Evolutionary conservation across 2,113 vertebrate genomes (phyloP).

Genomic region (Pterocles gutturalis): DNA sequence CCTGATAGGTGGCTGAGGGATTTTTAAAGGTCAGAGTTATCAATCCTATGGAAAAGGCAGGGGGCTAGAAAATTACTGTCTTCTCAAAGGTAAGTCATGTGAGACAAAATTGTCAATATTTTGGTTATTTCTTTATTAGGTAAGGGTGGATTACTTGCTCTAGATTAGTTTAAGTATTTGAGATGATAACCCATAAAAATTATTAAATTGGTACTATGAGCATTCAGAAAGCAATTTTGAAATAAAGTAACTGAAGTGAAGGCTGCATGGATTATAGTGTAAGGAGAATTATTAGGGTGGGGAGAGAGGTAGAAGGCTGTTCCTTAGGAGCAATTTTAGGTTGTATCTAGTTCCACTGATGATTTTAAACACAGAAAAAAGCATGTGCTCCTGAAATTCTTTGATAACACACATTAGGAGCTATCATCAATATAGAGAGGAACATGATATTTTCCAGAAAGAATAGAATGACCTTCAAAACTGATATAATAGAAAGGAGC

Average conservation of each 20-base stretch:
- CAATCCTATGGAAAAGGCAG: fast-evolving
- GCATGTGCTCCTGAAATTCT: not conserved
- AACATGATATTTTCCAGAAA: not conserved
- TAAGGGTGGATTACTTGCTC: not conserved
- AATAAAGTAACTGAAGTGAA: not conserved
- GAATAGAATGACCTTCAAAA: not conserved
- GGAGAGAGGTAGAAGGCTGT: not conserved
- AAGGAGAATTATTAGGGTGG: not conserved
- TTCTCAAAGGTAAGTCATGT: not conserved
- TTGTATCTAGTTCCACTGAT: not conserved
- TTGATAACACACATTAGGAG: not conserved
- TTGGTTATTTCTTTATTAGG: not conserved
- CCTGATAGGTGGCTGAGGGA: not conserved
- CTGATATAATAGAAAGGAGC: not conserved
- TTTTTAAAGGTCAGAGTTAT: not conserved
- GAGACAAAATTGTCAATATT: not conserved
- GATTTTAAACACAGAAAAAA: not conserved
- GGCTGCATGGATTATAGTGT: not conserved
- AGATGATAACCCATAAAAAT: not conserved
- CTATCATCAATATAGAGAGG: not conserved
- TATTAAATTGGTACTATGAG: not conserved
- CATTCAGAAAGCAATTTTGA: not conserved
- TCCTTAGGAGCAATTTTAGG: not conserved
- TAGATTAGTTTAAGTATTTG: not conserved
- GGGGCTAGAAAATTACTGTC: not conserved